phyloP scores from a whole-genome alignment of 2,797 vertebrate genomes.

The Pelochelys cantorii region DNA sequence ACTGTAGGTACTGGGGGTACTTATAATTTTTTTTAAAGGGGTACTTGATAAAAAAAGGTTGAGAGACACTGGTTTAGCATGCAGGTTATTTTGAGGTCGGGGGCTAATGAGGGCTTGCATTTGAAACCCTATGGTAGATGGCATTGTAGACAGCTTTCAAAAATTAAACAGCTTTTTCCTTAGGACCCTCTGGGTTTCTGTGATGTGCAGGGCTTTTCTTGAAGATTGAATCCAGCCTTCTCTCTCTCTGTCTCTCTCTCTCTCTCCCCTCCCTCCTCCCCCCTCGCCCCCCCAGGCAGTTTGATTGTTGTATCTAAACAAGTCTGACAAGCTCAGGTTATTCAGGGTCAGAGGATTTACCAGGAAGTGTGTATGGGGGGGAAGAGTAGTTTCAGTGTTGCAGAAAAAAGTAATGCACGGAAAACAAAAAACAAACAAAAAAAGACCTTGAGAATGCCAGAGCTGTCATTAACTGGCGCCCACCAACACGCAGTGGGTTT shows the following conservation, averaged over 20 bases:
- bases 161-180: background rate
- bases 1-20: no score
- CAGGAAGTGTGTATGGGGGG: background rate
- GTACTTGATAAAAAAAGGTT: no score
- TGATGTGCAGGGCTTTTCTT: background rate
- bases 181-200: background rate
- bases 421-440: background rate
- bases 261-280: no score
- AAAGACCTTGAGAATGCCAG: background rate
- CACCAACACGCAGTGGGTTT: background rate
- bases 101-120: background rate
- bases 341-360: slow-evolving; percentile 53
- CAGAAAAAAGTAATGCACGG: background rate
- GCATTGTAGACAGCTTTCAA: background rate
- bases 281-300: background rate
- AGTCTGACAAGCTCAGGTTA: slow-evolving; percentile 39
- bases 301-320: slow-evolving; percentile 52
- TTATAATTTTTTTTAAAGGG: no score
- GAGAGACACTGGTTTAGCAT: background rate
- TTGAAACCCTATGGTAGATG: background rate
- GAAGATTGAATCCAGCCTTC: background rate
- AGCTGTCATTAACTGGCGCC: background rate
- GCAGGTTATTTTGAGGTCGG: slow-evolving; percentile 10
- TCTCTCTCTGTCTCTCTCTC: no score
- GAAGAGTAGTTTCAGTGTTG: accelerated